Evolutionary conservation across 2,797 vertebrate species (phyloP), one percentile per base, ranked within the genome.

Genomic region (Fringilla coelebs): DNA sequence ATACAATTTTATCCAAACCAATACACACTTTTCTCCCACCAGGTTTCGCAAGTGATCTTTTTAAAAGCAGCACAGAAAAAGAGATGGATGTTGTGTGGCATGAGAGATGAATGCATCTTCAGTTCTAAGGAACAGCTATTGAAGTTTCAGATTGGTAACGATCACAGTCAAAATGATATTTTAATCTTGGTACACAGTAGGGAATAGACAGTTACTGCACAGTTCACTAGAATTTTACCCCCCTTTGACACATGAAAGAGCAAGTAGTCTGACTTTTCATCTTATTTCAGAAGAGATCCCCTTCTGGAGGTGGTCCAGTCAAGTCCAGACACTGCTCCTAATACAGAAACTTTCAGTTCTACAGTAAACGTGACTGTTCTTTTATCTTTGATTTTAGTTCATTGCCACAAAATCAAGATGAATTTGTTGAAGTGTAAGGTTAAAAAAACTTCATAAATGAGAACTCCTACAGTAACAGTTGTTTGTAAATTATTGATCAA

Each of bases 141-240:
- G 86, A 94, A 97, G 94, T 91, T 96, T 96, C 90, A 94, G 95
- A 96, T 94, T 94, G 94, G 62, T 91, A 94, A 93, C 28, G 66
- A 96, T 95, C 88, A 96, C 92, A 90, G 85, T 41, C 72, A 91
- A 73, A 96, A 94, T 62, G 90, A 94, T 97, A 94, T 94, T 96
- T 96, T 96, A 96, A 96, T 98, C 96, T 97, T 86, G 88, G 83
- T 94, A 96, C 96, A 93, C 97, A 94, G 96, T 96, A 94, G 95
- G 95, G 90, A 97, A 98, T 88, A 96, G 94, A 96, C 81, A 97
- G 96, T 97, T 96, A 96, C 97, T 97, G 83, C 67, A 95, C 63
- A 97, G 95, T 97, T 97, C 97, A 96, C 96, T 97, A 89, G 96
- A 97, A 97, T 97, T 96, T 96, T 97, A 97, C 96, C 97, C 97